Evolutionary conservation across 2,113 vertebrate species (phyloP).

Genomic region (Nannobrachium achirus): DNA sequence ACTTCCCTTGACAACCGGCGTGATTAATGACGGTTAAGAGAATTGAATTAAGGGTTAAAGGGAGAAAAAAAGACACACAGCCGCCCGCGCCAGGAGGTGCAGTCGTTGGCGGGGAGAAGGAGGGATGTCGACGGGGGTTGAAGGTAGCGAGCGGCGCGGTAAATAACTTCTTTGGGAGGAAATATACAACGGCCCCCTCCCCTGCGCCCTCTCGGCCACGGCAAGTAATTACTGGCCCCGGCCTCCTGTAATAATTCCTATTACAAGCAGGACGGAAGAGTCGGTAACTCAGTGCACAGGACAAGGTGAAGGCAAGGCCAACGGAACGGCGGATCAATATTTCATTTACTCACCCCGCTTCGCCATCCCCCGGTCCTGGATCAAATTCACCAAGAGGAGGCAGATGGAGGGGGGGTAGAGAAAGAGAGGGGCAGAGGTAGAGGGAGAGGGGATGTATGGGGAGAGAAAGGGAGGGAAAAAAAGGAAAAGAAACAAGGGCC

Average conservation of each 20-base stretch:
- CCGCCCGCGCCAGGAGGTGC: conserved; percentile 77
- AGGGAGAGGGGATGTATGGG: neutral
- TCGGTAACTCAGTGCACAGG: conserved; percentile 96
- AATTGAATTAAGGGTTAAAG: conserved; percentile 92
- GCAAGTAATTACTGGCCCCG: conserved; percentile 98
- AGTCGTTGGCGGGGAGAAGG: conserved; percentile 66
- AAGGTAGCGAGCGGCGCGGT: conserved; percentile 80
- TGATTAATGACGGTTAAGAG: conserved; percentile 95
- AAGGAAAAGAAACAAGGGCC: conserved; percentile 88
- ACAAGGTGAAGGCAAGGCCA: conserved; percentile 99
- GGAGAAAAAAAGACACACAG: conserved; percentile 80
- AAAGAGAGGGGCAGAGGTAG: conserved; percentile 20
- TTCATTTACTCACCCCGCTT: conserved; percentile 98
- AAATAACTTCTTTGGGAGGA: conserved; percentile 92
- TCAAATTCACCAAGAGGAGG: conserved; percentile 93
- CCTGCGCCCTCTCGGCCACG: conserved; percentile 86
- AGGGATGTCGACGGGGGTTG: conserved; percentile 67
- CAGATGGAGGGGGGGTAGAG: conserved; percentile 62
- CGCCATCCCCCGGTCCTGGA: conserved; percentile 89
- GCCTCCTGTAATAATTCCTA: conserved; percentile 99
- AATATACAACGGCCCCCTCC: conserved; percentile 90
- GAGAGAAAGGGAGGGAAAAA: conserved; percentile 11
- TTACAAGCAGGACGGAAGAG: conserved; percentile 99
- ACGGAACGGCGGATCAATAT: conserved; percentile 97
- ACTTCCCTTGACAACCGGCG: conserved; percentile 88